A percentile compares a stretch with the other conserved stretches of the same genome.
These are phyloP conservation scores for Meloidogyne floridensis DNA, from an alignment of 1,140 invertebrate species.

Conservation along the genomic window DNA sequence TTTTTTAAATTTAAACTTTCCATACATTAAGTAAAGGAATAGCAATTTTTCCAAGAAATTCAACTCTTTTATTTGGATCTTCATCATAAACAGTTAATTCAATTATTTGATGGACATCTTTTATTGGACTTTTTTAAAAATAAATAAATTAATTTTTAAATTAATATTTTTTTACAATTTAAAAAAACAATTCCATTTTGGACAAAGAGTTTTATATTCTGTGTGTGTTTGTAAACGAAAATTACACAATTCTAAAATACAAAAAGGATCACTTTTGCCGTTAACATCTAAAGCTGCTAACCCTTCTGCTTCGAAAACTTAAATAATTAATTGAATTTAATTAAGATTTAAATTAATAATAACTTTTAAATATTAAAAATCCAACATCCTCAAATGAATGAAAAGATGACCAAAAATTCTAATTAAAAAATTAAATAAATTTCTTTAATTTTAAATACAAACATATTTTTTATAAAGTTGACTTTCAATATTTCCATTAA, in stretches of 20 bases:
- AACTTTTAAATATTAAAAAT: constrained; percentile 79
- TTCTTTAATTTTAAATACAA: too few relatives aligned
- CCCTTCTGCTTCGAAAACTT: constrained; percentile 81
- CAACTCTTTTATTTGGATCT: constrained; percentile 94
- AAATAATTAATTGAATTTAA: constrained; percentile 1
- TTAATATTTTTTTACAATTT: constrained; percentile 79
- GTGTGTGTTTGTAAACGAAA: constrained; percentile 93
- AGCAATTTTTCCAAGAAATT: constrained; percentile 90
- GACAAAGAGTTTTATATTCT: constrained; percentile 93
- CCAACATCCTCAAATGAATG: constrained; percentile 82
- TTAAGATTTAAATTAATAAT: constrained; percentile 12
- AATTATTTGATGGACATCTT: constrained; percentile 91
- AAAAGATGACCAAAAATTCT: constrained; percentile 29
- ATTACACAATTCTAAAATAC: constrained; percentile 91
- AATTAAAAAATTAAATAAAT: too few relatives aligned
- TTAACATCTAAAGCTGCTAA: constrained; percentile 86
- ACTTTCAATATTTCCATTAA: too few relatives aligned
- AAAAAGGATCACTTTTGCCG: constrained; percentile 88
- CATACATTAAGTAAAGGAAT: constrained; percentile 77
- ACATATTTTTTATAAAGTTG: too few relatives aligned
- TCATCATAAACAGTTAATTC: constrained; percentile 98
- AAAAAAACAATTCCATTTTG: constrained; percentile 97
- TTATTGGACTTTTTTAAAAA: constrained; percentile 77
- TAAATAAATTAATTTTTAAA: not conserved
- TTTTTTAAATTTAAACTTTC: not conserved